phyloP scores from a whole-genome alignment of 1,140 invertebrate species.

The Leptinotarsa defecta region DNA sequence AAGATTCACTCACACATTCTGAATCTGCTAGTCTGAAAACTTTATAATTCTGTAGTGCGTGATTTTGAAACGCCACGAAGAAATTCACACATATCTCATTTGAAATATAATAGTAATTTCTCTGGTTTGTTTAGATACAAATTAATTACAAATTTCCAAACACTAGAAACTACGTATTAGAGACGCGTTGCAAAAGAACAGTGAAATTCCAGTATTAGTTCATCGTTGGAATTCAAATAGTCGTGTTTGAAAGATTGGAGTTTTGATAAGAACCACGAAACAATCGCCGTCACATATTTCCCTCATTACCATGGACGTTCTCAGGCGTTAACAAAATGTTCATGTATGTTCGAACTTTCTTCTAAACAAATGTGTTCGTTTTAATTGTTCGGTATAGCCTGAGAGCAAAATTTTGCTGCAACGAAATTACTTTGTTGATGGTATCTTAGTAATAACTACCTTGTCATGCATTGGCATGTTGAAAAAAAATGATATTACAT shows the following conservation, averaged over 20 bases:
- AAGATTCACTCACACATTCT: no score
- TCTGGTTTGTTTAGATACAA: no score
- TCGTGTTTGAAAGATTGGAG: not conserved
- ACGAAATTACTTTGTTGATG: not conserved
- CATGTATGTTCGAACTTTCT: constrained; percentile 1
- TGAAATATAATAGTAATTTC: no score
- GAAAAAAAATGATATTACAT: not conserved
- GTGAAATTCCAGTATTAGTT: not conserved
- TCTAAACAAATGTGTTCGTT: not conserved
- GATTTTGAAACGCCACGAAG: no score
- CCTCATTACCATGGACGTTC: not conserved
- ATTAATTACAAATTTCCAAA: not conserved
- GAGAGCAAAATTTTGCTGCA: not conserved
- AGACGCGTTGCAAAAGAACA: not conserved
- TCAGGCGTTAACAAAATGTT: constrained; percentile 1
- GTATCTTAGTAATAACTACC: not conserved
- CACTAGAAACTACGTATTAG: not conserved
- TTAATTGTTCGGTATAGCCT: not conserved
- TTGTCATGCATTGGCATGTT: not conserved
- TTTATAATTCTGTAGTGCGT: no score
- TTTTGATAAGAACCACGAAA: not conserved
- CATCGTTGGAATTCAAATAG: not conserved
- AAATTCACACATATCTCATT: no score
- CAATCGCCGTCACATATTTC: constrained; percentile 1
- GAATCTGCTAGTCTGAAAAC: no score